These are phyloP conservation scores for Halisarca cf. caerulea DNA, from an alignment of 37 sponge, comb jelly and placozoan species.

Conservation along the genomic window DNA sequence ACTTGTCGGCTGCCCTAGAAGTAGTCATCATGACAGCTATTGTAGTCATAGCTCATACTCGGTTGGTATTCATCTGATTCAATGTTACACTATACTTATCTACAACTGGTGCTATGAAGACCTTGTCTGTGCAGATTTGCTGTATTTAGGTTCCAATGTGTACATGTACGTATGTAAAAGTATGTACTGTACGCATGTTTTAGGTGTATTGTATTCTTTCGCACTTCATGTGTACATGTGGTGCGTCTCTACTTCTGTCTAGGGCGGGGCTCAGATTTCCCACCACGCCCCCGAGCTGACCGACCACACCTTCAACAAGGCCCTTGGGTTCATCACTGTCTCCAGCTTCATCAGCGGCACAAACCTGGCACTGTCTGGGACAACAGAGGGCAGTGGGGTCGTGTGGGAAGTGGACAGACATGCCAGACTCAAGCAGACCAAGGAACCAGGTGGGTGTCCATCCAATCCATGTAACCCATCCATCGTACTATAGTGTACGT, in stretches of 20 bases:
- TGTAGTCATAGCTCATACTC: no score
- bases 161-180: conserved; percentile 11
- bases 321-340: conserved; percentile 76
- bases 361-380: conserved; percentile 72
- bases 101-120: no score
- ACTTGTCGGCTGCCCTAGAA: no score
- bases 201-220: background rate
- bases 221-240: background rate
- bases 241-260: no score
- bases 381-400: conserved; percentile 81
- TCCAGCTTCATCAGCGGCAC: conserved; percentile 74
- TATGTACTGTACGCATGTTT: background rate
- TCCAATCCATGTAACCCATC: background rate
- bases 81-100: no score
- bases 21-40: no score
- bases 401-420: conserved; percentile 80
- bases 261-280: background rate
- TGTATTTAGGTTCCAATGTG: background rate
- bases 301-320: conserved; percentile 85
- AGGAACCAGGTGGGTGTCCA: no score
- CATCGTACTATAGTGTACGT: background rate
- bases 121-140: no score
- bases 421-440: conserved; percentile 6
- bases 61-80: no score
- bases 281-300: conserved; percentile 27